Evolutionary conservation across 2,888 invertebrate genomes (phyloP), one percentile per base, ranked within the genome.

Genomic region (Cepaea hortensis): DNA sequence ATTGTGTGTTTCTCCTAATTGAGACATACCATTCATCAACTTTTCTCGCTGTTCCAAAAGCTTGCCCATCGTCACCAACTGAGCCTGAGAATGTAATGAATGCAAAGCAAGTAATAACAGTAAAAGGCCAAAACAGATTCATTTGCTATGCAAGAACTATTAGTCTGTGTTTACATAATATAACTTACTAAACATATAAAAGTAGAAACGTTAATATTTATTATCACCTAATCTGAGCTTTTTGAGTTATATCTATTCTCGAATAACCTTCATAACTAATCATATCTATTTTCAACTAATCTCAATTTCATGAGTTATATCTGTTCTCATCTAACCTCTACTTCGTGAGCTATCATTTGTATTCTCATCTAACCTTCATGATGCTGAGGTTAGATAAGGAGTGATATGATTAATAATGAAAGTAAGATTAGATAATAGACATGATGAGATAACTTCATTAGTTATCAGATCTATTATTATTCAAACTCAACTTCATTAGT

Each of bases 41-140:
- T 86, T 86, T 46, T 86, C 83, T 50, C 86, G 48, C 48, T 86
- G 68, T 15, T 86, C 86, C 7, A 86, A 55, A 13, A 86, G 65
- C 9, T 50, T 48, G 11, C 18, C 61, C 86, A 86, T 81, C 15
- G 50, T 80, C 2, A 18, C 73, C 20, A 85, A 50, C 62, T 85
- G 77, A 55, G 35, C 61, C 85, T 85, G 72, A 46, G 72, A 72
- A 65, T 65, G 15, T 5, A 77, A 55, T 15, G 73, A 73, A 73
- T 7, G n/a, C n/a, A 55, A 9, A 23, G 11, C 20, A 77, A 68
- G 35, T 35, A 35, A 35, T 35, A 35, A 35, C 35, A 68, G 18
- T 20, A 7, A 68, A 20, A 68, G 68, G 6, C 20, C 18, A 18
- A 68, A 68, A 68, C 5, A 18, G 65, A 48, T 20, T 15, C 13